Evolutionary conservation across 2,888 invertebrate species (phyloP), one percentile per base, ranked within the genome.

Genomic region (Coenonympha arcania): DNA sequence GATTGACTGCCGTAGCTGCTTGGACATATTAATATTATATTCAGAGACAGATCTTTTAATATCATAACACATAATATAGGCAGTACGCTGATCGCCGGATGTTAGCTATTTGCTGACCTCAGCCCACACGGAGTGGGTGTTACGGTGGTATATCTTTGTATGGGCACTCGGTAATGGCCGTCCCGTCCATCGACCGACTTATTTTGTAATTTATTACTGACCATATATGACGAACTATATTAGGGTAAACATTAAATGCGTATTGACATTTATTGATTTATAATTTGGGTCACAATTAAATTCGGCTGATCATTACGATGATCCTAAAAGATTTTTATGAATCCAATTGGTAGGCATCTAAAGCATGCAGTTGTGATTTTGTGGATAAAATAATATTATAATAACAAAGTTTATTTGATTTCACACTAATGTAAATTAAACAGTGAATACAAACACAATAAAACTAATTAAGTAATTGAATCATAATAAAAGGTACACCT

Each of bases 91-190:
- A 63, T 71, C 69, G 72, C 82, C 81, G 83, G 83, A 84, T 76
- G 80, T 74, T 62, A 61, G 75, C 69, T 80, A 78, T 84, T 83
- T 81, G 69, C 71, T 42, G 69, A 71, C 69, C 68, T 68, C 70
- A 69, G 59, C 83, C 80, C 76, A 81, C 79, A 73, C 75, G 42
- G 57, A 54, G 79, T 78, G 67, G 73, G 78, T 66, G 76, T 55
- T 40, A 50, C 44, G 48, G 52, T 47, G 51, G 52, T 52, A 55
- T 52, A 50, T 46, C 49, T 57, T 34, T 46, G 36, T 54, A 54
- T 50, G 40, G 39, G 26, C 11, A 40, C 43, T 49, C 40, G 39
- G 34, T 20, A 15, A 41, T 15, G 24, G 43, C 34, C n/a, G n/a
- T n/a, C n/a, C n/a, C n/a, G n/a, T n/a, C n/a, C 34, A 44, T 13